Evolutionary conservation across 2,113 vertebrate genomes (phyloP), one percentile per base, ranked within the genome.

Genomic region (Oncorhynchus keta): DNA sequence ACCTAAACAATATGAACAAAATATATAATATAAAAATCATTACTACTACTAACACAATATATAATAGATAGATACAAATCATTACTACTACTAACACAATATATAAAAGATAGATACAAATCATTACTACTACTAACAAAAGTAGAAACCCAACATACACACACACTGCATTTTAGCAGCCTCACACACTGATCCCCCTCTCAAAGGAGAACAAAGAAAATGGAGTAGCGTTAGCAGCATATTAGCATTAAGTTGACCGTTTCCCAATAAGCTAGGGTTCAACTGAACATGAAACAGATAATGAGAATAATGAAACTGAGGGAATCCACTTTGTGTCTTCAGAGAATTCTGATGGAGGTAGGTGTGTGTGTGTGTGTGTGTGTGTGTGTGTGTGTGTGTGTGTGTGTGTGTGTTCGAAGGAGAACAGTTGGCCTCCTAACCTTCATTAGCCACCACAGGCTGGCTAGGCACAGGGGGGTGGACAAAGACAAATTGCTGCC

Each of bases 381-480:
- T 49, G 49, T 32, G 32, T 32, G 32, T 32, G 1, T 32, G 32
- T 32, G 32, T 32, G 32, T 6, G 24, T 28, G 35, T 39, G 35
- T 6, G 2, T 64, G 8, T 70, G 32, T 28, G 69, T 81, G 79
- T 35, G 5, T 35, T 79, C 45, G 61, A 51, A 55, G 4, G 26
- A 81, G 75, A 74, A 57, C 26, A 28, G 76, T 76, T 70, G 82
- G 73, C 85, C 80, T 59, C 2, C 72, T 87, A 87, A 90, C 89
- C 89, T 92, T 91, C 87, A 91, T 91, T 91, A 91, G 81, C 28
- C 6, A n/a, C 76, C 76, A 84, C 83, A 65, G 78, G 4, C 28
- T 84, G 51, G 76, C 86, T 68, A 69, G 76, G 79, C 49, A 76
- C 68, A n/a, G 7, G 59, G 32, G 67, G 30, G 67, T 4, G 32